These are phyloP conservation scores for Apamea monoglypha DNA, from an alignment of 2,888 invertebrate species.

Conservation along the genomic window DNA sequence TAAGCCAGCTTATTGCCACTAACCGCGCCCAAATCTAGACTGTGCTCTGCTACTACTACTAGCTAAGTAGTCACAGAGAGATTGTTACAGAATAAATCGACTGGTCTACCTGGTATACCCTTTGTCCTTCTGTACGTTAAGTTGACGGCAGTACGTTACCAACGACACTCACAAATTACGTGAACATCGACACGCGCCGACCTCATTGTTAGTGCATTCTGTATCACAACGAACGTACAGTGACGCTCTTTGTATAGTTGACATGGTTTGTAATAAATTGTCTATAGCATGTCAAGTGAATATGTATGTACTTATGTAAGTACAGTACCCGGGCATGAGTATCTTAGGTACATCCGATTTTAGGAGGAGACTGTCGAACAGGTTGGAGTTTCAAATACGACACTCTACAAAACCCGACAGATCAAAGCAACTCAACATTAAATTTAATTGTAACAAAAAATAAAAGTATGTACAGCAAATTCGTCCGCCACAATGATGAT, in stretches of 20 bases:
- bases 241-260: not conserved
- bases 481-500: not conserved
- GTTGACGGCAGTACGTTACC: too few relatives aligned
- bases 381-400: too few relatives aligned
- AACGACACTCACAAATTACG: constrained; percentile 5
- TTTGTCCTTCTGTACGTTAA: not conserved
- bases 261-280: constrained; percentile 2
- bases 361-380: too few relatives aligned
- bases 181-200: constrained; percentile 1
- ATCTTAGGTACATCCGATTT: too few relatives aligned
- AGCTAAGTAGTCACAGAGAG: not conserved
- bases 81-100: not conserved
- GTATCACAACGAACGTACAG: constrained; percentile 1
- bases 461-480: too few relatives aligned
- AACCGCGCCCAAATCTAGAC: too few relatives aligned
- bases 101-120: not conserved
- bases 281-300: not conserved
- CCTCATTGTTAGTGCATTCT: constrained; percentile 27
- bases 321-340: not conserved
- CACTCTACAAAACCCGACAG: too few relatives aligned
- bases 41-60: too few relatives aligned
- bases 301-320: not conserved
- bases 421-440: too few relatives aligned
- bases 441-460: too few relatives aligned
- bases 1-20: too few relatives aligned